Evolutionary conservation across 1,140 invertebrate species (phyloP).

Genomic region (Penaeus vannamei): DNA sequence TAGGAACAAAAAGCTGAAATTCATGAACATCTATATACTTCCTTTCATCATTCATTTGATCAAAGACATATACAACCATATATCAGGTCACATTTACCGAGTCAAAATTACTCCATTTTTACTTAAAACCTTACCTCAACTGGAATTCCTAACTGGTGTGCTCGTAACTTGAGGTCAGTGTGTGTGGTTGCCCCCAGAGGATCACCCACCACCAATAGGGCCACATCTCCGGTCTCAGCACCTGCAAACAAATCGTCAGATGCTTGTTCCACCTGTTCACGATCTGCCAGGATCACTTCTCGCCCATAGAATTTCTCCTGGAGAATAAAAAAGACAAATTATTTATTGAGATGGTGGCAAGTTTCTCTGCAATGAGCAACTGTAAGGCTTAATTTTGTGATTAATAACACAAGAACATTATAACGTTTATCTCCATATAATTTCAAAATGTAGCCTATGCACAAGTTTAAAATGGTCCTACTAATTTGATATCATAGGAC

Average conservation of each 20-base stretch:
- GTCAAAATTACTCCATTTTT: too few species aligned
- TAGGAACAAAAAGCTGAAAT: too few species aligned
- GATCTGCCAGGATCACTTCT: constrained; percentile 88
- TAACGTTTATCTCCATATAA: too few species aligned
- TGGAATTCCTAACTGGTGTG: constrained; percentile 81
- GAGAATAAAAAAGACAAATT: neutral
- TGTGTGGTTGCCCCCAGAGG: constrained; percentile 97
- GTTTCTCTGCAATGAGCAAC: neutral
- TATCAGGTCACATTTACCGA: too few species aligned
- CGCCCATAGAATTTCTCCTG: constrained; percentile 87
- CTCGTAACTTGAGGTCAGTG: constrained; percentile 92
- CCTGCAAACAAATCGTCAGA: constrained; percentile 88
- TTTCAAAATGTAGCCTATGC: too few species aligned
- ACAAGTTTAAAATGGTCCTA: too few species aligned
- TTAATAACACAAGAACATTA: too few species aligned
- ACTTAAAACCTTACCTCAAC: constrained; percentile 70
- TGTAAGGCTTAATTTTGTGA: neutral
- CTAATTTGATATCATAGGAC: too few species aligned
- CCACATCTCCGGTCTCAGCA: constrained; percentile 82
- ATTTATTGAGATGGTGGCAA: neutral
- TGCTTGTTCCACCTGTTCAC: constrained; percentile 93
- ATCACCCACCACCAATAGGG: constrained; percentile 82
- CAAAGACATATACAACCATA: too few species aligned
- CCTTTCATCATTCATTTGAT: too few species aligned
- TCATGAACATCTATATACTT: too few species aligned